Evolutionary conservation across 2,797 vertebrate genomes (phyloP), one percentile per base, ranked within the genome.

Genomic region (Gadopsis marmoratus): DNA sequence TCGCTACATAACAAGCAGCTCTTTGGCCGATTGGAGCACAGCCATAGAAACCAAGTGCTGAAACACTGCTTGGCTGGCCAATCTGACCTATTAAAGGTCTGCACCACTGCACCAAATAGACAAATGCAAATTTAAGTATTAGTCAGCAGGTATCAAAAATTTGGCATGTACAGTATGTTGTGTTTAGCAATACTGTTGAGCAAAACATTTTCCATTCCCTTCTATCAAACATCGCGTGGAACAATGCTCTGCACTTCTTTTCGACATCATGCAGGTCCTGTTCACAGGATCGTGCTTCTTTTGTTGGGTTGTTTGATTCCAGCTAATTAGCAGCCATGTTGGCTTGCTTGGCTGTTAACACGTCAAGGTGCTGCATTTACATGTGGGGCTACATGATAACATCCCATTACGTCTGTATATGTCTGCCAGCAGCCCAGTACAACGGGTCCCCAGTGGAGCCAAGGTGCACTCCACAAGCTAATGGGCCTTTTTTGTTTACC

Each of bases 401-500:
- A 87, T 82, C 79, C 85, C 67, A 87, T 90, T 89, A 90, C 51
- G 66, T 88, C 60, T 87, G 72, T 81, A 76, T 71, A 41, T 2
- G 74, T 78, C 76, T 90, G 88, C 84, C 88, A 89, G 84, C 75
- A 88, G 56, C 83, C 71, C 80, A 68, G 73, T 47, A 74, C 81
- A 79, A 66, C 67, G 26, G 37, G 77, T 88, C 86, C 87, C 86
- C 71, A 59, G 73, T 86, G 88, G 63, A 83, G 74, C 74, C 45
- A 71, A 73, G 83, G 76, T 89, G 85, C 78, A 75, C 76, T 89
- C 76, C 71, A 76, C 83, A 76, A 88, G 81, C 88, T 90, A 91
- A 94, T 93, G 88, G 91, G 77, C 73, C 82, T 88, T 89, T 90
- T 91, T 89, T 90, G 88, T 91, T 92, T 89, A 85, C 86, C 80